Evolutionary conservation across 2,113 vertebrate species (phyloP).

Genomic region (Panthera tigris): DNA sequence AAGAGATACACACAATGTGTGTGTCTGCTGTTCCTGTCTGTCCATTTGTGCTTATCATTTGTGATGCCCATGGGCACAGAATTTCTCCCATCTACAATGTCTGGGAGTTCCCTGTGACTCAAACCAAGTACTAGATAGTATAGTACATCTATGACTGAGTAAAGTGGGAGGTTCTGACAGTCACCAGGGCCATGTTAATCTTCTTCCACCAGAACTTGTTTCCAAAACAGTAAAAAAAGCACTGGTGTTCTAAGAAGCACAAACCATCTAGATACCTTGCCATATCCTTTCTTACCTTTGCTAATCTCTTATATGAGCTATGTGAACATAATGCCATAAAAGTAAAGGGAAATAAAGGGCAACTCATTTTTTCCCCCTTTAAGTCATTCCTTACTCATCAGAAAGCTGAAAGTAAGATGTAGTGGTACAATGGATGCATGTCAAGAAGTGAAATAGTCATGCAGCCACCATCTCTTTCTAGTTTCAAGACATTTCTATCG

Average conservation of each 20-base stretch:
- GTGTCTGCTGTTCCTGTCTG: neutral
- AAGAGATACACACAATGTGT: neutral
- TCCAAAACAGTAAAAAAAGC: neutral
- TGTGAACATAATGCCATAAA: neutral
- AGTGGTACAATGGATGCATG: neutral
- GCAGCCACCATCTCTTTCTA: neutral
- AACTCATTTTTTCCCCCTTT: neutral
- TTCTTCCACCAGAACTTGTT: neutral
- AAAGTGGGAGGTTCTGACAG: neutral
- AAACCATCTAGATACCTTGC: neutral
- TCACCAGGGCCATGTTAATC: neutral
- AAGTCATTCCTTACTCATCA: neutral
- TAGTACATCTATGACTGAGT: neutral
- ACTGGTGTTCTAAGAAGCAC: neutral
- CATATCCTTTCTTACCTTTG: neutral
- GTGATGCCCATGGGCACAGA: neutral
- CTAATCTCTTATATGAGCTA: neutral
- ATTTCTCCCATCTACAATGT: neutral
- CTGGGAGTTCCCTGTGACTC: neutral
- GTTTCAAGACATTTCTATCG: neutral
- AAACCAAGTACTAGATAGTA: neutral
- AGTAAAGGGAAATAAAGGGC: neutral
- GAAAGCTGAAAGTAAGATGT: neutral
- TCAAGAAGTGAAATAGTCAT: neutral
- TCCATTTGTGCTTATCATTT: neutral